Evolutionary conservation across 2,888 invertebrate genomes (phyloP).

Genomic region (Pandemis corylana): DNA sequence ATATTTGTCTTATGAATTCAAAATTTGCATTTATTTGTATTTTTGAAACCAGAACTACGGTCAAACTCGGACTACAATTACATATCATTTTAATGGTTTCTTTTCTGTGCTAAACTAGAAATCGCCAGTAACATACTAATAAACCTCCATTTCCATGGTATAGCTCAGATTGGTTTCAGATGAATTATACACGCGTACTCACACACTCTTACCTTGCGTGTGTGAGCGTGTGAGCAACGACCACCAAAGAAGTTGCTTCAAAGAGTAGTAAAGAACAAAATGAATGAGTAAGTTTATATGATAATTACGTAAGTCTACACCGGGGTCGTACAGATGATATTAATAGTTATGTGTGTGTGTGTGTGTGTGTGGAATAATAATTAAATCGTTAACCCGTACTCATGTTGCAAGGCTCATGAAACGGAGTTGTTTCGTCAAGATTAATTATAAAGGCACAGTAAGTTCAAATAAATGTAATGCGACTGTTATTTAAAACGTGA

Average conservation of each 20-base stretch:
- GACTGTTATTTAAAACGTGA: not conserved
- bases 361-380: conserved; percentile 25
- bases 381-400: conserved; percentile 22
- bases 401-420: not conserved
- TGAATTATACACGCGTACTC: conserved; percentile 58
- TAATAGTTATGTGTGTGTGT: not conserved
- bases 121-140: conserved; percentile 23
- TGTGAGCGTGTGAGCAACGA: conserved; percentile 5
- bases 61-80: not conserved
- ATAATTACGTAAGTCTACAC: conserved; percentile 39
- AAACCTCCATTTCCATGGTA: conserved; percentile 25
- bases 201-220: conserved; percentile 12
- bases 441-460: not conserved
- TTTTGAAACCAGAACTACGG: not conserved
- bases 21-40: not conserved
- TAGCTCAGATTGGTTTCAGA: conserved; percentile 56
- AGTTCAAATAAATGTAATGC: not conserved
- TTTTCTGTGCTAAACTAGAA: conserved; percentile 11
- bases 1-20: not conserved
- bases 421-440: not conserved
- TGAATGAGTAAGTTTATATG: conserved; percentile 31
- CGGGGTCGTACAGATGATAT: conserved; percentile 1
- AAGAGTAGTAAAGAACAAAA: conserved; percentile 20
- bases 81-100: not conserved
- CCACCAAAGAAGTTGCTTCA: conserved; percentile 38